Conservation (phyloP, 2,888 invertebrate genomes). For the Cerceris rybyensis region DNA sequence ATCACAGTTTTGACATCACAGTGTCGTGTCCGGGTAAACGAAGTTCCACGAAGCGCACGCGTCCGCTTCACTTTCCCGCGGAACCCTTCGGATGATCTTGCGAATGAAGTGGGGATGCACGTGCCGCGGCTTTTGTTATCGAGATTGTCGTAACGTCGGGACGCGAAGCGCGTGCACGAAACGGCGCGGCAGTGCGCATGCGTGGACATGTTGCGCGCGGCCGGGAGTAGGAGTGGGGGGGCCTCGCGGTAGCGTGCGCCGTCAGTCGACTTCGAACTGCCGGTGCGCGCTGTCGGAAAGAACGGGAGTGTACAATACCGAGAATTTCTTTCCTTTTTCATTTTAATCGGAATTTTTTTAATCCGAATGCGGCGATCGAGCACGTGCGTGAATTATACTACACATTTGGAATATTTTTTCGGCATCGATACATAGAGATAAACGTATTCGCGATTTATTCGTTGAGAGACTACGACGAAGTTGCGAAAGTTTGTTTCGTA, state of each 20-base stretch:
- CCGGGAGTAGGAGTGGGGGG: slow-evolving; percentile 45
- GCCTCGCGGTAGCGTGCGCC: slow-evolving; percentile 47
- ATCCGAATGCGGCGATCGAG: neutral
- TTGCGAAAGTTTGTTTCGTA: slow-evolving; percentile 22
- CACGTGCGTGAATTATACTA: neutral
- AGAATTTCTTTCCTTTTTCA: no score
- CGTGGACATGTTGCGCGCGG: slow-evolving; percentile 46
- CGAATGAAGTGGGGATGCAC: slow-evolving; percentile 63
- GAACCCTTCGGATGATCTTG: slow-evolving; percentile 45
- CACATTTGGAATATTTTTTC: neutral
- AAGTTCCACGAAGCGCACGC: slow-evolving; percentile 43
- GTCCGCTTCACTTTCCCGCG: slow-evolving; percentile 55
- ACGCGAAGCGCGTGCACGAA: slow-evolving; percentile 48
- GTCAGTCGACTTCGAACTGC: slow-evolving; percentile 58
- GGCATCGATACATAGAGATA: slow-evolving; percentile 6
- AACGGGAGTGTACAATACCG: no score
- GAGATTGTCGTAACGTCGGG: slow-evolving; percentile 62
- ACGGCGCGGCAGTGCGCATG: slow-evolving; percentile 41
- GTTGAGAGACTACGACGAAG: neutral
- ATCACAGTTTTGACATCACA: slow-evolving; percentile 27
- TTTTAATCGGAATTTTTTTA: neutral
- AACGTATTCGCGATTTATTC: slow-evolving; percentile 5
- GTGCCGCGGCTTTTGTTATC: slow-evolving; percentile 69
- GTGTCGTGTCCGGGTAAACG: slow-evolving; percentile 1
- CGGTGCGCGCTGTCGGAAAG: slow-evolving; percentile 18